A percentile compares a stretch with the other conserved stretches of the same genome.
These are phyloP conservation scores for Prunella himalayana DNA, from an alignment of 2,113 vertebrate species.

Conservation along the genomic window DNA sequence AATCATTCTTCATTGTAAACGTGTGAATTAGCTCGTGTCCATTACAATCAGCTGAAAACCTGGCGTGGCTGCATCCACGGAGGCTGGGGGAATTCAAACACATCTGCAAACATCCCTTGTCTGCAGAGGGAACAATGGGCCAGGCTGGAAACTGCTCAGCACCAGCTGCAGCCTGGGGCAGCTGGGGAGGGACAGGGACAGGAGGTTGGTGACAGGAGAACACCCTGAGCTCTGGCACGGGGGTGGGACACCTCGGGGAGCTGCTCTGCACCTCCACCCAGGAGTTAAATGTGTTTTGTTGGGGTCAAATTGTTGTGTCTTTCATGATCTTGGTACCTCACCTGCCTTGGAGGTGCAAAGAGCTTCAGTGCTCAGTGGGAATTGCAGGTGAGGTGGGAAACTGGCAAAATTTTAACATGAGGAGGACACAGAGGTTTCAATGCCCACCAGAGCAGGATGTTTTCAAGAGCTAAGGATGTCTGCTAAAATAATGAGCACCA, in stretches of 20 bases:
- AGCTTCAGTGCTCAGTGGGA: background rate
- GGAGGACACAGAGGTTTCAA: background rate
- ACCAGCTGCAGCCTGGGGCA: slow-evolving; percentile 5
- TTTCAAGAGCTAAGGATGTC: background rate
- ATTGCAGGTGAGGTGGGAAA: background rate
- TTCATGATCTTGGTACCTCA: background rate
- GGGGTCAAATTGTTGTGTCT: background rate
- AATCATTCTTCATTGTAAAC: background rate
- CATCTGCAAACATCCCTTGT: slow-evolving; percentile 11
- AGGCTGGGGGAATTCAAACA: background rate
- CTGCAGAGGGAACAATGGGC: background rate
- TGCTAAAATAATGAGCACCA: background rate
- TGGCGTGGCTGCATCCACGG: background rate
- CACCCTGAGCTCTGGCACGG: fast-evolving
- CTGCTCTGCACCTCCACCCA: background rate
- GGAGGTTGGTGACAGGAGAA: background rate
- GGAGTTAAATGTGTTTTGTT: background rate
- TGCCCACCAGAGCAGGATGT: background rate
- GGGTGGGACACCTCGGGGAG: background rate
- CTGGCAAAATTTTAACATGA: background rate
- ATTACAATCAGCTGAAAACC: background rate
- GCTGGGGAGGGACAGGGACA: background rate
- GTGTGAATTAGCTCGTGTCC: background rate
- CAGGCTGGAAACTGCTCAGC: background rate
- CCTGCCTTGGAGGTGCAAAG: background rate